These are phyloP conservation scores for Myrmecophaga tridactyla DNA, from an alignment of 2,113 vertebrate genomes.

Conservation along the genomic window DNA sequence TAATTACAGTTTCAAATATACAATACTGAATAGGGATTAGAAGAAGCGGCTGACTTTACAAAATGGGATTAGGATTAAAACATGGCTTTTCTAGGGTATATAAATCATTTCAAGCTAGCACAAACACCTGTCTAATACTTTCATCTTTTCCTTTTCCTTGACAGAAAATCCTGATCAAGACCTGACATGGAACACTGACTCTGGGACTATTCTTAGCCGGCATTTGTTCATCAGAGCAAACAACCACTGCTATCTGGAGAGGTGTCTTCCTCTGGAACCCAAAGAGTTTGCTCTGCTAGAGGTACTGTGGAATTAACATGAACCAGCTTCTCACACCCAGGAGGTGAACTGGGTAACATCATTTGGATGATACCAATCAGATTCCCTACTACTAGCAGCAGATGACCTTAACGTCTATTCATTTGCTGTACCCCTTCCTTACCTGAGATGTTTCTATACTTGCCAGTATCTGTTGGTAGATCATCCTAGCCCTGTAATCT, in stretches of 20 bases:
- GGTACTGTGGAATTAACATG: not conserved
- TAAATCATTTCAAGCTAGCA: no score
- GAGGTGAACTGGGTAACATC: not conserved
- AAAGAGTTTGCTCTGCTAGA: not conserved
- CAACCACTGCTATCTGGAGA: not conserved
- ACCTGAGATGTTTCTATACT: not conserved
- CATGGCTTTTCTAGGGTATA: no score
- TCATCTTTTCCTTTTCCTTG: not conserved
- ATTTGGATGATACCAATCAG: not conserved
- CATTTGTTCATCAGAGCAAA: not conserved
- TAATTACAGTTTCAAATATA: no score
- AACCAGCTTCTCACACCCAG: not conserved
- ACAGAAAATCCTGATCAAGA: not conserved
- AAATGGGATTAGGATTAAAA: no score
- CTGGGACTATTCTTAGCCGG: not conserved
- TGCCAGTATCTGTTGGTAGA: not conserved
- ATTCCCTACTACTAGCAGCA: not conserved
- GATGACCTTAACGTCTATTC: not conserved
- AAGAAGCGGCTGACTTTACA: no score
- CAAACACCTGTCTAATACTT: not conserved
- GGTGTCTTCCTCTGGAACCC: no score
- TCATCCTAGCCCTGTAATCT: not conserved
- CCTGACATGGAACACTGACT: not conserved
- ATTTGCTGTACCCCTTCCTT: not conserved
- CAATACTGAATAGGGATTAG: no score